phyloP scores from a whole-genome alignment of 1,140 invertebrate species.

The Cotesia glomerata region DNA sequence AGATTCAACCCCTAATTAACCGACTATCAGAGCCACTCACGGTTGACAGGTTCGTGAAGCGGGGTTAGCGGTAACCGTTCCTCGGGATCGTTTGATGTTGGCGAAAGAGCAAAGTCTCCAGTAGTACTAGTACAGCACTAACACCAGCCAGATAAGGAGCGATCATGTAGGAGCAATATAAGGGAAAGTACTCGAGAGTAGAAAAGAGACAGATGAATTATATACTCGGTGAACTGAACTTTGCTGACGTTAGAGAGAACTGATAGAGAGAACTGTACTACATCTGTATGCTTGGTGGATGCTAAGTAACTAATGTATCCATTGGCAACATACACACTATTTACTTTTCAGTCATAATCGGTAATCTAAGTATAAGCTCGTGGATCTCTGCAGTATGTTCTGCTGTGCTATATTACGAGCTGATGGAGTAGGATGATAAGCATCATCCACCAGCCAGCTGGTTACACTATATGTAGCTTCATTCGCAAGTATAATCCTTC shows the following conservation, averaged over 20 bases:
- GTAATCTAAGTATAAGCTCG: constrained; percentile 32
- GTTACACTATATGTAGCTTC: too few relatives aligned
- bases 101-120: constrained; percentile 1
- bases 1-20: constrained; percentile 16
- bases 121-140: neutral
- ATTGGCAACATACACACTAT: constrained; percentile 39
- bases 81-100: constrained; percentile 14
- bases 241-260: constrained; percentile 5
- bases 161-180: neutral
- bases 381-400: neutral
- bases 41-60: constrained; percentile 3
- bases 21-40: constrained; percentile 14
- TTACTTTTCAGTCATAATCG: constrained; percentile 48
- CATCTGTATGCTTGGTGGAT: too few relatives aligned
- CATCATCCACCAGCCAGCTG: neutral
- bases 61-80: constrained; percentile 9
- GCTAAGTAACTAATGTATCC: constrained; percentile 6
- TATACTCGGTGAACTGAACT: neutral
- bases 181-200: neutral
- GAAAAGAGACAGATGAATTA: neutral
- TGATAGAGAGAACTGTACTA: too few relatives aligned
- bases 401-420: too few relatives aligned
- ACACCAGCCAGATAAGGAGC: neutral
- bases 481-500: constrained; percentile 24
- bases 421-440: neutral